phyloP scores from a whole-genome alignment of 2,113 vertebrate genomes.

The Thamnophis sirtalis region DNA sequence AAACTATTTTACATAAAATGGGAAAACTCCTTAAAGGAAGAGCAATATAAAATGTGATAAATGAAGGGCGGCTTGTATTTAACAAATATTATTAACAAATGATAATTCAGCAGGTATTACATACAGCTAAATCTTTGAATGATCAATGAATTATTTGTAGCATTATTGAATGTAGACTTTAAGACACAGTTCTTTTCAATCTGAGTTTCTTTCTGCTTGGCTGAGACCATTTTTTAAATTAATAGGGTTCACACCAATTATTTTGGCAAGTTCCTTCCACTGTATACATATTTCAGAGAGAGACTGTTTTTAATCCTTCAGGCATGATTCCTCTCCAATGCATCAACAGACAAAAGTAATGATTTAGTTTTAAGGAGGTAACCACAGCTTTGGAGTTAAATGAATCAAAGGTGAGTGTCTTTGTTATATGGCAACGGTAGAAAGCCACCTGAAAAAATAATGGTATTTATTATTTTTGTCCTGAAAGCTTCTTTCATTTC shows the following conservation, averaged over 20 bases:
- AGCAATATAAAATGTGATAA: background rate
- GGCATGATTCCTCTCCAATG: background rate
- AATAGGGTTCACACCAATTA: conserved; percentile 48
- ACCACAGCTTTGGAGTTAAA: background rate
- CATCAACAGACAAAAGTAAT: conserved; percentile 8
- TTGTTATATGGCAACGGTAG: background rate
- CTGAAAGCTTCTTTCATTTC: conserved; percentile 6
- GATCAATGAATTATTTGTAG: background rate
- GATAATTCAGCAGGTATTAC: background rate
- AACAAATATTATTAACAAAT: background rate
- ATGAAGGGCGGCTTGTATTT: background rate
- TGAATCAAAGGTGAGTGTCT: conserved; percentile 26
- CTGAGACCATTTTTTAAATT: conserved; percentile 49
- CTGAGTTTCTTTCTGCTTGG: background rate
- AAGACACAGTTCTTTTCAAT: background rate
- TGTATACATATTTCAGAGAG: conserved; percentile 44
- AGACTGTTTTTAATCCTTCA: conserved; percentile 44
- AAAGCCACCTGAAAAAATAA: conserved; percentile 28
- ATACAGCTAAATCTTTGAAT: background rate
- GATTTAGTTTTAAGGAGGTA: background rate
- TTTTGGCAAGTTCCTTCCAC: conserved; percentile 40
- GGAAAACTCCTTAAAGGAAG: background rate
- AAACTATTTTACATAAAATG: background rate
- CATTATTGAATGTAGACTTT: background rate
- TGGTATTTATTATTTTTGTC: background rate